Evolutionary conservation across 2,797 vertebrate species (phyloP), one percentile per base, ranked within the genome.

Genomic region (Girardinus metallicus): DNA sequence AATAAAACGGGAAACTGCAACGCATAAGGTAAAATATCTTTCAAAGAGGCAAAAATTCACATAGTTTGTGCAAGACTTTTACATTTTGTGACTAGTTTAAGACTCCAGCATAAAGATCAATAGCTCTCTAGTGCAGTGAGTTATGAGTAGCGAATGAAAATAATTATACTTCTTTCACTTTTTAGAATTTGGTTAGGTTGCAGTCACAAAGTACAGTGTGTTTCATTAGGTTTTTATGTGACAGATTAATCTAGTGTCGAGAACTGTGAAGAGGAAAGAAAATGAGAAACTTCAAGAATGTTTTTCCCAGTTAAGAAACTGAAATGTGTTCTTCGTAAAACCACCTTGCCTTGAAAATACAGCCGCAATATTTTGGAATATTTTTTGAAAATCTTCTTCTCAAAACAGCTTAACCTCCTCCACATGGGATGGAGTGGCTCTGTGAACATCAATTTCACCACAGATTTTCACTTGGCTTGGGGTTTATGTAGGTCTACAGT

Each of bases 1-100:
- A 76, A 84, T 76, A 10, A 76, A 39, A 86, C 16, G 15, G 15
- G 81, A 87, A 86, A 78, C 46, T 23, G 4, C 77, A 74, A 86
- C 64, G 72, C 26, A 29, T 49, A 46, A 70, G 72, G 47, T 78
- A 66, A 74, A 47, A 47, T 36, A n/a, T 36, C 60, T 60, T n/a
- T 47, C 62, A 47, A 31, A 60, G 73, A 85, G 64, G 64, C 64
- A 68, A 26, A 41, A 68, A 88, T 51, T 72, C 36, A 71, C 26
- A 55, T 4, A 55, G n/a, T 11, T 4, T 26, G 5, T 64, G 75
- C 16, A 29, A 41, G 11, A 62, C 26, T 60, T 76, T 26, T 4
- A 23, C 10, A 62, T 46, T 64, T 60, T 21, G 36, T 49, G 49
- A 31, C 36, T n/a, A 87, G 36, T 71, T 78, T 43, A 68, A 49